Evolutionary conservation across 2,888 invertebrate genomes (phyloP).

Genomic region (Agrotis exclamationis): DNA sequence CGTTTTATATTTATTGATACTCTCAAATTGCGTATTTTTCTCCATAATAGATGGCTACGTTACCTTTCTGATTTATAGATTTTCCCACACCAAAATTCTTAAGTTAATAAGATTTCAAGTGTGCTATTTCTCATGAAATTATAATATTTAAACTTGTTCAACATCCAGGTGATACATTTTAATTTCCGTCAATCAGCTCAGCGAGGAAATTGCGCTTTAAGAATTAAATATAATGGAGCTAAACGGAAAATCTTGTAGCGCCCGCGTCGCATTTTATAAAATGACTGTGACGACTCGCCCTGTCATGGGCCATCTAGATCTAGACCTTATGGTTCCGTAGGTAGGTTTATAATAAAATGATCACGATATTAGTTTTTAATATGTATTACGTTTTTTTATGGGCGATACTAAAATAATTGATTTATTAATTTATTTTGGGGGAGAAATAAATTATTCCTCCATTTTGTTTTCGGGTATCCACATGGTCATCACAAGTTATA

Average conservation of each 20-base stretch:
- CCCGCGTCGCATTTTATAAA: conserved; percentile 78
- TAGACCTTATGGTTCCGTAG: conserved; percentile 69
- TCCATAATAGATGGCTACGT: no score
- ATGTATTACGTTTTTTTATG: no score
- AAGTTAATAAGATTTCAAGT: background rate
- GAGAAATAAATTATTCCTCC: no score
- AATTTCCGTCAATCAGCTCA: conserved; percentile 31
- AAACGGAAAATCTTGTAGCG: conserved; percentile 76
- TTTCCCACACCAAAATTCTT: background rate
- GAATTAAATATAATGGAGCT: conserved; percentile 66
- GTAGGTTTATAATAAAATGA: background rate
- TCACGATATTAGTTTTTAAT: no score
- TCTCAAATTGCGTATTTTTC: no score
- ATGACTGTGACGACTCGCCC: conserved; percentile 74
- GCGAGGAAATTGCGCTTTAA: conserved; percentile 56
- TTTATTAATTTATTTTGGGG: no score
- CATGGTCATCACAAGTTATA: no score
- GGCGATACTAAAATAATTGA: no score
- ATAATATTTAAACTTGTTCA: conserved; percentile 18
- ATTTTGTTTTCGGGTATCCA: no score
- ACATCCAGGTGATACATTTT: conserved; percentile 30
- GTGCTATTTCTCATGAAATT: conserved; percentile 27
- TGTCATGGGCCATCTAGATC: conserved; percentile 74
- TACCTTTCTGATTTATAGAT: no score
- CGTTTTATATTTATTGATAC: no score